Conservation (phyloP, 1,140 invertebrate species). For the Phymorhynchus buccinoides region DNA sequence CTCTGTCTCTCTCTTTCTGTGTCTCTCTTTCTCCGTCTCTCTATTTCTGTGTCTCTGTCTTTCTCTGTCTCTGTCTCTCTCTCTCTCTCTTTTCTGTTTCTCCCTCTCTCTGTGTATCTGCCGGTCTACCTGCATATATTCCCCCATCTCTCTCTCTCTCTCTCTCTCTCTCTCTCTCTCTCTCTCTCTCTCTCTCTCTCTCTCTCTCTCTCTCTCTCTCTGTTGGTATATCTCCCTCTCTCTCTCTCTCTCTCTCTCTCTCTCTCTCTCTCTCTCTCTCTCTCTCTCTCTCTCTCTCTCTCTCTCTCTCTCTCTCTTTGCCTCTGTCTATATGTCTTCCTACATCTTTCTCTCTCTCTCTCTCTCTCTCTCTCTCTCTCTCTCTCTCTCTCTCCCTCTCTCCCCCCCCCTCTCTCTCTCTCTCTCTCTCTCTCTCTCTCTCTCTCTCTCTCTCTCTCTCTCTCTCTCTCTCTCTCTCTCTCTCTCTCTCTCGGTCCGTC, state of each 20-base stretch:
- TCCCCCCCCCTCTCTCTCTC: too few species aligned
- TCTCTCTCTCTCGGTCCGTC: not conserved
- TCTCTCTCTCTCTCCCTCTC: not conserved
- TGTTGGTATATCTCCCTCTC: not conserved
- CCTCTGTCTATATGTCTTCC: not conserved
- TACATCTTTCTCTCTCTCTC: not conserved
- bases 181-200: constrained; percentile 10
- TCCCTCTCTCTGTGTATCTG: too few species aligned
- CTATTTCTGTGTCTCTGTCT: too few species aligned
- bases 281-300: not conserved
- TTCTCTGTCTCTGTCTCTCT: too few species aligned
- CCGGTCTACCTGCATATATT: too few species aligned
- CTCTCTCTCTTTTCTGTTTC: too few species aligned
- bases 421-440: too few species aligned
- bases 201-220: not conserved
- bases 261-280: not conserved
- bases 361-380: not conserved
- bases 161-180: not conserved
- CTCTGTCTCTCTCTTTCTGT: too few species aligned
- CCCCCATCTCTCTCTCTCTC: too few species aligned
- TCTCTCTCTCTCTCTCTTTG: not conserved
- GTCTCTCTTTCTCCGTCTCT: not conserved
- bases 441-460: not conserved
- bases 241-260: not conserved
- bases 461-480: not conserved